Evolutionary conservation across 2,113 vertebrate genomes (phyloP), one percentile per base, ranked within the genome.

Genomic region (Hippocampus zosterae): DNA sequence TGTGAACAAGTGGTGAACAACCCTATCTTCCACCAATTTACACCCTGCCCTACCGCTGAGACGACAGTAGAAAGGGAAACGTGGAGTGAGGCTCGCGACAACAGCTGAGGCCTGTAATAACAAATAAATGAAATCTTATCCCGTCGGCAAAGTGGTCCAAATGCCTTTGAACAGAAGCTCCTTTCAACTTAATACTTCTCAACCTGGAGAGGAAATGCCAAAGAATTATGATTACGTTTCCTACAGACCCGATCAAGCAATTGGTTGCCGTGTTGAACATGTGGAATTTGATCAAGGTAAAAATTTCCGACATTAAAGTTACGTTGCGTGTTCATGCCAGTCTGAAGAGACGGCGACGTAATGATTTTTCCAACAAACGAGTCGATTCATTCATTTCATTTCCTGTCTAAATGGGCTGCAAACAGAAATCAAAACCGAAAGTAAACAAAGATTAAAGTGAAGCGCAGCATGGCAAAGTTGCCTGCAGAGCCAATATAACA

Each of bases 61-160:
- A 60, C 27, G 2, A 18, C 57, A 61, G 23, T 5, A 53, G 44
- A 33, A 48, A 52, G 25, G 48, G 70, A 62, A 70, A 13, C 65
- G 66, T 59, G 53, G 46, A 25, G 19, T 27, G 41, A 65, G 63
- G 72, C 80, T 76, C 77, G 41, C 81, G 75, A 74, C 86, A 90
- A 88, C 81, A 87, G 81, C 81, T 83, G 77, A 78, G 75, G 69
- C 76, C 84, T 77, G 74, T 86, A 66, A 79, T 77, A 86, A 81
- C 73, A 64, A 68, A 66, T 76, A 73, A 86, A 85, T 83, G 66
- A 76, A 77, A 67, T 60, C 69, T 55, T 61, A 33, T 76, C 50
- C 65, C 64, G 50, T 70, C 77, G 59, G 37, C 33, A 55, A 55
- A 52, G 71, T 75, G 72, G 29, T 72, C 60, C 64, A 71, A 71